Base-by-base conservation (phyloP, 2,797 vertebrate genomes). In the Phylloscopus collybita region DNA sequence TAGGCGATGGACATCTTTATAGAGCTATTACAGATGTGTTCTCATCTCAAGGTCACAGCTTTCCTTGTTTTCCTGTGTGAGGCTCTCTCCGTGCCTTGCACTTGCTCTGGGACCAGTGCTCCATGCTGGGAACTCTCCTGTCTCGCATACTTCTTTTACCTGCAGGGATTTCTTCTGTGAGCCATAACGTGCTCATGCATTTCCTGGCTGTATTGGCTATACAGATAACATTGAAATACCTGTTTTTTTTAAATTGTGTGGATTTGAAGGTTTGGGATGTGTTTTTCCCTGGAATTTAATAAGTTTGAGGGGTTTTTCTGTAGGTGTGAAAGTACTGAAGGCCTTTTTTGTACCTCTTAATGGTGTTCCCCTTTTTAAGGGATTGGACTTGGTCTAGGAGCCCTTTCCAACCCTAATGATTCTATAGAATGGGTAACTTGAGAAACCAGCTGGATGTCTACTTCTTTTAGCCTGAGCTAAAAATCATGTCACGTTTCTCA, bases 251-350 rank as follows among this genome's bases (percentile, higher is more conserved):
- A 29, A 76, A 40, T 2, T 23, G 16, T 53, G 36, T 3, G n/a
- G n/a, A 12, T 85, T 57, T 79, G 29, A 66, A 75, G 19, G 22
- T 42, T 27, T 61, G 61, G 34, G 26, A 9, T 27, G 6, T 21
- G 30, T 42, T 22, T 6, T 8, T 12, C 3, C 5, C 9, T 1
- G 1, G 23, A 78, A 60, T 49, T 6, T 16, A 22, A 0, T 10
- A 74, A n/a, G 1, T 44, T 23, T 16, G 34, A 83, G 29, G 20
- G 23, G 5, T 10, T 74, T 87, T 88, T 32, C 17, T 74, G 54
- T 32, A 65, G 50, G 6, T 62, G 38, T 34, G 44, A 44, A 78
- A 88, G 16, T 26, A 56, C 34, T 22, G 29, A 56, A 38, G 10
- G 12, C 36, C 6, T 12, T 23, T 76, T 49, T 75, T 62, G 8